Conservation (phyloP, 2,113 vertebrate species). For the Clarias macrocephalus region DNA sequence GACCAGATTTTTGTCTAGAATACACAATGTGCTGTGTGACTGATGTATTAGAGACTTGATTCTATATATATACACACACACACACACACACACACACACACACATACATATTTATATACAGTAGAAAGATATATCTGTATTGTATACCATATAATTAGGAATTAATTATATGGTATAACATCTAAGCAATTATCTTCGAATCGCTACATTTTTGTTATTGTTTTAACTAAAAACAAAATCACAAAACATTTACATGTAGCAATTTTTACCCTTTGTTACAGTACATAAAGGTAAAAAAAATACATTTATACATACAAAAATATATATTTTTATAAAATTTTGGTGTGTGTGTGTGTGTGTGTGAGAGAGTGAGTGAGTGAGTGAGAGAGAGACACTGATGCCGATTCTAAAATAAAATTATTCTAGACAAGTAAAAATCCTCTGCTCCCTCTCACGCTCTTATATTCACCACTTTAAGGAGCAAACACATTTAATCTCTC, state of each 20-base stretch:
- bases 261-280: neutral
- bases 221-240: neutral
- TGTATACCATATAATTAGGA: neutral
- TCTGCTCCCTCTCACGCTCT: conserved; percentile 42
- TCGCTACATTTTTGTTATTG: neutral
- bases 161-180: no score
- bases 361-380: neutral
- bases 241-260: neutral
- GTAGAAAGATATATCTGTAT: neutral
- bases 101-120: neutral
- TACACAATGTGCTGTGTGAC: neutral
- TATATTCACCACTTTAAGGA: conserved; percentile 10
- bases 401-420: conserved; percentile 18
- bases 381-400: conserved; percentile 9
- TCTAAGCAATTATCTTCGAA: neutral
- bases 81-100: neutral
- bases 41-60: neutral
- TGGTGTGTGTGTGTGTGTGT: neutral
- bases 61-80: neutral
- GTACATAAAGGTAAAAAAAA: neutral
- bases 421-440: neutral
- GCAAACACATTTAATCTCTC: conserved; percentile 3
- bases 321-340: no score
- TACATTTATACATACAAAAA: no score
- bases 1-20: neutral